These are phyloP conservation scores for Montipora efflorescens DNA, from an alignment of 64 coral and sea anemone genomes.

Conservation along the genomic window DNA sequence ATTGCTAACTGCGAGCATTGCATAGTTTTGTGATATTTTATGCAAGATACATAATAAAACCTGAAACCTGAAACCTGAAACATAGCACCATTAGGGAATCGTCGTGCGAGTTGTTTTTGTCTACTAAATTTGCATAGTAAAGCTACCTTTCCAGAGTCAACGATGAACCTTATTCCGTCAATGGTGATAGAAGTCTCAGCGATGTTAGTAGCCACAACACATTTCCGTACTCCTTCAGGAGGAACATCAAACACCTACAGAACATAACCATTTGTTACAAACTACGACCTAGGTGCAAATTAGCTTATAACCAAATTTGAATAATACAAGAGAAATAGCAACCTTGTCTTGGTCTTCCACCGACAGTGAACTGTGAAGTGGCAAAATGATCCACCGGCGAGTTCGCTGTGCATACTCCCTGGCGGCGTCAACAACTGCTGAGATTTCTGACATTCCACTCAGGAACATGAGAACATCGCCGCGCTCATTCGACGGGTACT, in stretches of 20 bases:
- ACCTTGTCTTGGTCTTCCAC: slow-evolving; percentile 99
- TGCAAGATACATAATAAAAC: too few species aligned
- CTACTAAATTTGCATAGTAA: background rate
- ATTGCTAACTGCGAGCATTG: too few species aligned
- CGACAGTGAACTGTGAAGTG: slow-evolving; percentile 96
- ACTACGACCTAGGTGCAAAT: background rate
- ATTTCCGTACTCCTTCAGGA: slow-evolving; percentile 96
- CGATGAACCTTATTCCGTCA: slow-evolving; percentile 94
- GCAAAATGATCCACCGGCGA: slow-evolving; percentile 90
- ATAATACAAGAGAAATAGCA: background rate
- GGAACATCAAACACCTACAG: slow-evolving; percentile 93
- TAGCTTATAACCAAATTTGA: background rate
- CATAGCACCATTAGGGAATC: too few species aligned
- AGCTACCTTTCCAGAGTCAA: slow-evolving; percentile 92
- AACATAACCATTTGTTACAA: too few species aligned
- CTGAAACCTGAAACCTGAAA: too few species aligned
- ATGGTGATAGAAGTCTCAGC: slow-evolving; percentile 99
- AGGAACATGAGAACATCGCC: slow-evolving; percentile 93
- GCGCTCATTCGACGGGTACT: slow-evolving; percentile 89
- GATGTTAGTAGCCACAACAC: slow-evolving; percentile 94
- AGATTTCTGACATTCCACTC: slow-evolving; percentile 98
- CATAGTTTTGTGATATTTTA: too few species aligned
- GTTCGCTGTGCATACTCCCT: slow-evolving; percentile 96
- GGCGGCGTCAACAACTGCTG: slow-evolving; percentile 91
- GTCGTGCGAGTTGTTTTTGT: too few species aligned